Evolutionary conservation across 2,113 vertebrate genomes (phyloP).

Genomic region (Microcebus jonahi): DNA sequence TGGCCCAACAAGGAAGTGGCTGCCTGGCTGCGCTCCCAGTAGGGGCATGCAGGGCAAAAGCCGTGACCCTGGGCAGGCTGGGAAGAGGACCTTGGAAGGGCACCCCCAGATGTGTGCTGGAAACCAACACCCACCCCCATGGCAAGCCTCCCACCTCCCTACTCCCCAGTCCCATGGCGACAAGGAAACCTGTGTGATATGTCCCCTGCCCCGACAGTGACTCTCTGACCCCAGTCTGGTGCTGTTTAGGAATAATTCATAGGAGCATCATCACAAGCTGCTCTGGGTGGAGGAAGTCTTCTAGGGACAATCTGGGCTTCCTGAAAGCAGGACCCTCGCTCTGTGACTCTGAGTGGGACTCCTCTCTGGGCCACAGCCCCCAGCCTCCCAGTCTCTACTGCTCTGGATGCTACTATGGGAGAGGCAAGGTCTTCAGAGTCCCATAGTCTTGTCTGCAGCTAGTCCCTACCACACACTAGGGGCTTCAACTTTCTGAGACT

Average conservation of each 20-base stretch:
- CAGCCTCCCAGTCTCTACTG: neutral
- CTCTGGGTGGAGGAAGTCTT: neutral
- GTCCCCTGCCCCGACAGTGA: neutral
- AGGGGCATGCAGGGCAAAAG: neutral
- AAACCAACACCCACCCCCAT: neutral
- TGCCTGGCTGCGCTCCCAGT: neutral
- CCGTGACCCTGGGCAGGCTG: neutral
- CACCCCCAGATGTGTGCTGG: neutral
- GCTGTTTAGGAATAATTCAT: conserved; percentile 32
- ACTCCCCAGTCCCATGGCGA: neutral
- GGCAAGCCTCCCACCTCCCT: neutral
- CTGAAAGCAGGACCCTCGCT: neutral
- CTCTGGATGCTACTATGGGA: neutral
- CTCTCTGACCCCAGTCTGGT: conserved; percentile 31
- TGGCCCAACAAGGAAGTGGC: neutral
- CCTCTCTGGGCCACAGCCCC: neutral
- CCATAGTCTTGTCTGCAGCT: neutral
- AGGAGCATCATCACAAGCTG: neutral
- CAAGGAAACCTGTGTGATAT: neutral
- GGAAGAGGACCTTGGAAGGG: neutral
- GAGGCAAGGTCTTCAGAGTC: neutral
- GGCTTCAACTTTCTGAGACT: neutral
- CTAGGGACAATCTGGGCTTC: neutral
- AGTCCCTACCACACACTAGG: neutral
- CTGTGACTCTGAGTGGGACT: fast-evolving